These are phyloP conservation scores for Cyprinus carpio DNA, from an alignment of 2,113 vertebrate genomes.

Conservation along the genomic window DNA sequence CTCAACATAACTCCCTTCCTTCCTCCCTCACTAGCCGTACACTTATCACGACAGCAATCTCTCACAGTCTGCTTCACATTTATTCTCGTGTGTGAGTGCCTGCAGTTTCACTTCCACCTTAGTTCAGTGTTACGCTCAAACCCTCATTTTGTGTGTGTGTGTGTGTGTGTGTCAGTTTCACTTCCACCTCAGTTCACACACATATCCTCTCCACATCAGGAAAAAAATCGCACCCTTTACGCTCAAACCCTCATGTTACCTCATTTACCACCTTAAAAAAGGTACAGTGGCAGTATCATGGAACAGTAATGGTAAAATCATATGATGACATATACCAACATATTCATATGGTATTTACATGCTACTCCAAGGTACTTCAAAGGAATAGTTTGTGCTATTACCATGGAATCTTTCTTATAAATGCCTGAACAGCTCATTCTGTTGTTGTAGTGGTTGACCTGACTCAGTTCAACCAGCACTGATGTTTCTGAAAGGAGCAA, in stretches of 20 bases:
- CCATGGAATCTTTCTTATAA: background rate
- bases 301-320: background rate
- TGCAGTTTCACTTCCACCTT: background rate
- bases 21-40: slow-evolving; percentile 34
- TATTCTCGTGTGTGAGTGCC: slow-evolving; percentile 35
- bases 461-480: slow-evolving; percentile 19
- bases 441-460: background rate
- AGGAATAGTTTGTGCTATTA: background rate
- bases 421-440: slow-evolving; percentile 18
- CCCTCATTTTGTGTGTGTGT: no score
- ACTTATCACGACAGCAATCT: slow-evolving; percentile 55
- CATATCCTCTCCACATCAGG: background rate
- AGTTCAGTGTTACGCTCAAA: background rate
- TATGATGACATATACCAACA: background rate
- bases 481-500: background rate
- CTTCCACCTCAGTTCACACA: background rate
- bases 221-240: background rate
- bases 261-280: background rate
- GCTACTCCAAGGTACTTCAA: background rate
- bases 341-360: background rate
- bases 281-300: background rate
- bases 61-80: slow-evolving; percentile 29
- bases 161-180: background rate
- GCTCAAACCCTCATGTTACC: background rate
- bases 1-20: slow-evolving; percentile 58